Evolutionary conservation across 2,797 vertebrate genomes (phyloP).

Genomic region (Rousettus madagascariensis): DNA sequence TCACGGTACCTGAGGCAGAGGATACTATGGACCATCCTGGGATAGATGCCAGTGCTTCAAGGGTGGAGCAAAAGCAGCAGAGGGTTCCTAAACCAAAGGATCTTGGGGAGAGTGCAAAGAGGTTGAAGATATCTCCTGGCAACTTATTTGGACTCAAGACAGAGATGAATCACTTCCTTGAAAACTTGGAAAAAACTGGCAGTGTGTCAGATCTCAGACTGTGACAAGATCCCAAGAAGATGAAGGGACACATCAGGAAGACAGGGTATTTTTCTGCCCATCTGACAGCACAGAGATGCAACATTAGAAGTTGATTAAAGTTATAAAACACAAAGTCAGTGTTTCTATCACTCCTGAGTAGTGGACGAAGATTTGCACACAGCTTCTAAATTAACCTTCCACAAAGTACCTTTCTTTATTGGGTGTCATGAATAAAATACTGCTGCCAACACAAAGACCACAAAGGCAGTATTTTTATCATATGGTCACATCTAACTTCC

Average conservation of each 20-base stretch:
- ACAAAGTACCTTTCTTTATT: background rate
- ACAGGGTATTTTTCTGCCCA: background rate
- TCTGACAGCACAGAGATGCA: background rate
- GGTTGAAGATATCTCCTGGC: background rate
- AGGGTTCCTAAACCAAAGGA: background rate
- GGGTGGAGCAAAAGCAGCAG: background rate
- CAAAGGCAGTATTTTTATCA: background rate
- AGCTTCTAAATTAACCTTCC: background rate
- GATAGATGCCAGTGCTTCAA: background rate
- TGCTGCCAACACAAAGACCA: background rate
- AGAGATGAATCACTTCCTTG: background rate
- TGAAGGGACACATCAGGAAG: background rate
- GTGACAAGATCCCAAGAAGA: background rate
- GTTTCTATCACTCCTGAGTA: background rate
- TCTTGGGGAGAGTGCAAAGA: background rate
- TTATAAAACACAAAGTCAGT: background rate
- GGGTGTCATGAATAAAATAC: background rate
- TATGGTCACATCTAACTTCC: constrained; percentile 37
- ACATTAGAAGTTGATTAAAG: background rate
- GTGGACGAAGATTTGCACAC: background rate
- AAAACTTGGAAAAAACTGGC: background rate
- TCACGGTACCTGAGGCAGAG: background rate
- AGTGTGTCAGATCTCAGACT: background rate
- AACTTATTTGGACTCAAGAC: background rate
- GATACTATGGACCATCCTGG: background rate